Base-by-base conservation (phyloP, 2,888 invertebrate species). In the Callyntrura guangdongensis region DNA sequence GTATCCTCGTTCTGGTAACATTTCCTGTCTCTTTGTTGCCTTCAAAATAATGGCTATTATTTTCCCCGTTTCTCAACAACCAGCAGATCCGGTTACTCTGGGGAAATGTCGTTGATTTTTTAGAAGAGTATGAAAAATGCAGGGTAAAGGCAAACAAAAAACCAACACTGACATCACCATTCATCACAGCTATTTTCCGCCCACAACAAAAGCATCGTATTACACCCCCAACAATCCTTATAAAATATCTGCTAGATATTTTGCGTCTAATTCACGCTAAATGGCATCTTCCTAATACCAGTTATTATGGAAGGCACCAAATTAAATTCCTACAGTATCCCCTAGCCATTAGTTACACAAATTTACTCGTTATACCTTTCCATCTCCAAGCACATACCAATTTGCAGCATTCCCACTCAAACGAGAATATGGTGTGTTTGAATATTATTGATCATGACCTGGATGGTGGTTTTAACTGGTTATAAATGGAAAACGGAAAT, bases 171-270 rank as follows among this genome's bases (percentile, higher is more conserved):
- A 25, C 67, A 45, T 74, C 49, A 17, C 77, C 53, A 77, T 77
- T 77, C 49, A 25, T 49, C 79, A 25, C 53, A 5, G 49, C 14
- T 77, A 25, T 53, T 77, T 47, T n/a, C 72, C 79, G 56, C 79
- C 79, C 79, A 79, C 79, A 79, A 59, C 36, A 25, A 79, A 79
- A 56, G 53, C 17, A 59, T 79, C 79, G 9, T 49, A 20, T 79
- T 79, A 79, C 53, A 53, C 25, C 20, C 2, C 0, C 12, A 47
- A 11, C 17, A 36, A 25, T 2, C 47, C 17, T 45, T n/a, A 11
- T n/a, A 59, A 6, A 36, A 59, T 59, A 17, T 17, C 9, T 61
- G 22, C 61, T 61, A 8, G 36, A 20, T 14, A 17, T 14, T 14
- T 67, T 27, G 25, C n/a, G 14, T 36, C 6, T 11, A 11, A 69